Base-by-base conservation (phyloP, 2,113 vertebrate genomes). In the Pseudopipra pipra region DNA sequence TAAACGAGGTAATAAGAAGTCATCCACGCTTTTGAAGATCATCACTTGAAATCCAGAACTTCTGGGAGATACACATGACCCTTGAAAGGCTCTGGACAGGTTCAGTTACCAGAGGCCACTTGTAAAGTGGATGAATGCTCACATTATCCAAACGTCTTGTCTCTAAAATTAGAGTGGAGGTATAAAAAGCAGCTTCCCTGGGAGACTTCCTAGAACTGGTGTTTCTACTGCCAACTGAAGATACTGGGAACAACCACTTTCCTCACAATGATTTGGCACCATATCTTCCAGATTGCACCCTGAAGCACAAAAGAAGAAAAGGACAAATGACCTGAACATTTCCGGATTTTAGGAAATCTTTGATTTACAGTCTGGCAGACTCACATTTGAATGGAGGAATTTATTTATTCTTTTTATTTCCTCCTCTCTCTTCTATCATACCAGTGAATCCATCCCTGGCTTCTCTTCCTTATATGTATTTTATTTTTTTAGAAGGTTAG, bases 191-290 rank as follows among this genome's bases (percentile, higher is more conserved):
- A 76, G 8, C 51, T 87, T 94, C 77, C 27, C 91, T 80, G 62
- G 44, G 62, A 95, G 49, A 72, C 47, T 95, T 94, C 85, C 89
- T 91, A 89, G 95, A 93, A 91, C 81, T 93, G 80, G 12, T 86
- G n/a, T 59, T 93, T 94, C 72, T 2, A 2, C 24, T 63, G 82
- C 94, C 86, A 93, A 5, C 30, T 25, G 20, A 94, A 93, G 63
- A 83, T 90, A 91, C 85, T 87, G 84, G 66, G 90, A 97, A 87
- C 52, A 76, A 44, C 25, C 28, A 67, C 25, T 89, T 86, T 87
- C 33, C 28, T 87, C 49, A 70, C 46, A 84, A 52, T 61, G 6
- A 44, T 74, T 94, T 94, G 90, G 27, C 61, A 66, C 76, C 2
- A 4, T 54, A 41, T 44, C 31, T 90, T 30, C 23, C 21, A 72